phyloP scores from a whole-genome alignment of 2,888 invertebrate genomes.

The Icerya purchasi region DNA sequence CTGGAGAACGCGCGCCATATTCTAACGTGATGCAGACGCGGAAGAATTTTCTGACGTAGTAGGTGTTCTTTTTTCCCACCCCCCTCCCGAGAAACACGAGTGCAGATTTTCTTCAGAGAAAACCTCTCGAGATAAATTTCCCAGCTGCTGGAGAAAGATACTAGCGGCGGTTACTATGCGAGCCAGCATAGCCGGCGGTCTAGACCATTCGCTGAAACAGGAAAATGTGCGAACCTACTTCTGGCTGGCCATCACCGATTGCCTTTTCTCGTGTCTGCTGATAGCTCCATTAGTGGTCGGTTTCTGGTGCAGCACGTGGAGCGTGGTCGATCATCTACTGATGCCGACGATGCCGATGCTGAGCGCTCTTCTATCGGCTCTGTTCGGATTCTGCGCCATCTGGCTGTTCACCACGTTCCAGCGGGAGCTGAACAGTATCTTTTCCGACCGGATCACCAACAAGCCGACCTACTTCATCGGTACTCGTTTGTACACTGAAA shows the following conservation, averaged over 20 bases:
- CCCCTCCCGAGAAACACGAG: too few relatives aligned
- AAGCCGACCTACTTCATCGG: constrained; percentile 36
- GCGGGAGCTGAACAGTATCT: constrained; percentile 8
- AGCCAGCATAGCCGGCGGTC: constrained; percentile 11
- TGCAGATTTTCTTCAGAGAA: too few relatives aligned
- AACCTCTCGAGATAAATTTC: too few relatives aligned
- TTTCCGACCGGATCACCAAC: constrained; percentile 1
- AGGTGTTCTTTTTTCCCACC: too few relatives aligned
- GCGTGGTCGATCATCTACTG: not conserved
- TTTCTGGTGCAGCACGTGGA: constrained; percentile 12
- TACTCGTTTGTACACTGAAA: constrained; percentile 49
- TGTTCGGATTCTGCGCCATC: constrained; percentile 1
- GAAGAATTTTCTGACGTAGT: too few relatives aligned
- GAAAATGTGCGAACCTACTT: constrained; percentile 6
- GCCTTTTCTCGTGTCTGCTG: constrained; percentile 8
- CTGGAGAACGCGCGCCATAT: too few relatives aligned
- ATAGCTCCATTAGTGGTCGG: constrained; percentile 10
- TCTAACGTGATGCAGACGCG: too few relatives aligned
- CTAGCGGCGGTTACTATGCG: too few relatives aligned
- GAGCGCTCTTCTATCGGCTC: not conserved
- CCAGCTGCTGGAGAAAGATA: too few relatives aligned
- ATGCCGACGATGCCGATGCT: not conserved
- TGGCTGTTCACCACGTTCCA: constrained; percentile 10
- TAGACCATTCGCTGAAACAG: constrained; percentile 6
- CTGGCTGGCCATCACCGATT: constrained; percentile 6